Evolutionary conservation across 2,888 invertebrate genomes (phyloP), one percentile per base, ranked within the genome.

Genomic region (Volucella bombylans): DNA sequence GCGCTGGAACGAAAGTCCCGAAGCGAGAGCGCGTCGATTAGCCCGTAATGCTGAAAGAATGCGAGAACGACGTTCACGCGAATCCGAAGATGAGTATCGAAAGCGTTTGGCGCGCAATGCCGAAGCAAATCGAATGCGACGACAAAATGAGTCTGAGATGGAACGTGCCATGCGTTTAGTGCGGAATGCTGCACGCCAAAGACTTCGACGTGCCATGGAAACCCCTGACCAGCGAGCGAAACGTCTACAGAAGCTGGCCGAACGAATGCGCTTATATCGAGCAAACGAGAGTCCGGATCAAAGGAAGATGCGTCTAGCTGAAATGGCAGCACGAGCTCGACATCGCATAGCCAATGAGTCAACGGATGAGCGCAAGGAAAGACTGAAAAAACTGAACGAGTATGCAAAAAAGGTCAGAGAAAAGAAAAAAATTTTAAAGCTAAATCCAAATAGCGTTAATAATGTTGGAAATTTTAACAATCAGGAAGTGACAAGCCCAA

Each of bases 361-460:
- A 10, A 87, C 88, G 50, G 92, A 91, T 31, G 91, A 92, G 87
- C 90, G 92, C 81, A 90, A 91, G 90, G 91, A 91, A 82, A 90
- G 92, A 89, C 90, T 92, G 89, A 90, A 91, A 88, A 92, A 92
- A 88, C 88, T 92, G 87, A 91, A 92, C 88, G 92, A 92, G 82
- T 92, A 92, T 87, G 92, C 92, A 87, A 91, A 92, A 90, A 91
- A 91, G 91, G 91, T 92, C 90, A 90, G 92, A 90, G 90, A 91
- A 89, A 91, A 90, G 90, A 92, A 91, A 90, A 90, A 91, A 90
- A 88, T 88, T 89, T 86, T 90, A 87, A 91, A 91, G 88, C 89
- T 90, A 86, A 89, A 85, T 83, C 86, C 87, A 88, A 88, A 86
- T 82, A 83, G 82, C 81, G 87, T 77, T 86, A 86, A 86, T 86